Percentiles rank a stretch among this genome's conserved stretches.
These are phyloP conservation scores for Actinia equina DNA, from an alignment of 64 coral and sea anemone species.

Conservation along the genomic window DNA sequence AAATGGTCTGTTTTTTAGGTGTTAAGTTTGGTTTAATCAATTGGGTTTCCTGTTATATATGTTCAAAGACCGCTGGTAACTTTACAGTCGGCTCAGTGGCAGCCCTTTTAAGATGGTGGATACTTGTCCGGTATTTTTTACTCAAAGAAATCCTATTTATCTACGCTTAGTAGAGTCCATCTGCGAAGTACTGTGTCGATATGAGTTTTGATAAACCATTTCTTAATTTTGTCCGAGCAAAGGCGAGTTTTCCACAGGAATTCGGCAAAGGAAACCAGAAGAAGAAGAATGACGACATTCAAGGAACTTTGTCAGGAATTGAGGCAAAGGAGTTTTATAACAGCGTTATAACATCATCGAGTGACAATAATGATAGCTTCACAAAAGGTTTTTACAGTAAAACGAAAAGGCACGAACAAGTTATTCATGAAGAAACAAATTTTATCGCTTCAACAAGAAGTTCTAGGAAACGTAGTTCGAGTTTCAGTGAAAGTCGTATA, in stretches of 20 bases:
- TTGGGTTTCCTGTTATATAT: neutral
- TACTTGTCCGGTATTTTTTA: neutral
- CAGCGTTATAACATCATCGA: constrained; percentile 16
- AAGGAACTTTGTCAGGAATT: constrained; percentile 48
- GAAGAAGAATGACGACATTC: neutral
- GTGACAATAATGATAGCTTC: neutral
- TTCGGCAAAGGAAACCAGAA: neutral
- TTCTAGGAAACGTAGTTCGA: neutral
- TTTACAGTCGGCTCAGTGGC: neutral
- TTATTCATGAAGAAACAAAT: neutral
- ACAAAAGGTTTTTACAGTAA: neutral
- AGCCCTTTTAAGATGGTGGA: neutral
- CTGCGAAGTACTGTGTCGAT: neutral
- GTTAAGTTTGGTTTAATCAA: neutral
- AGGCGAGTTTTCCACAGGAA: neutral
- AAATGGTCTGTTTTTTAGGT: no score
- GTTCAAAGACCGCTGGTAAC: neutral
- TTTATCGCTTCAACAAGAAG: neutral
- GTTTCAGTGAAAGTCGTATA: neutral
- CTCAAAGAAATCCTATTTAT: neutral
- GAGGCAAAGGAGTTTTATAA: constrained; percentile 74
- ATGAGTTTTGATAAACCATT: neutral
- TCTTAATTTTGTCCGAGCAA: constrained; percentile 2
- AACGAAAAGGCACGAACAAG: neutral
- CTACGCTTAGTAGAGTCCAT: neutral